Evolutionary conservation across 2,113 vertebrate genomes (phyloP), one percentile per base, ranked within the genome.

Genomic region (Rousettus leschenaultii): DNA sequence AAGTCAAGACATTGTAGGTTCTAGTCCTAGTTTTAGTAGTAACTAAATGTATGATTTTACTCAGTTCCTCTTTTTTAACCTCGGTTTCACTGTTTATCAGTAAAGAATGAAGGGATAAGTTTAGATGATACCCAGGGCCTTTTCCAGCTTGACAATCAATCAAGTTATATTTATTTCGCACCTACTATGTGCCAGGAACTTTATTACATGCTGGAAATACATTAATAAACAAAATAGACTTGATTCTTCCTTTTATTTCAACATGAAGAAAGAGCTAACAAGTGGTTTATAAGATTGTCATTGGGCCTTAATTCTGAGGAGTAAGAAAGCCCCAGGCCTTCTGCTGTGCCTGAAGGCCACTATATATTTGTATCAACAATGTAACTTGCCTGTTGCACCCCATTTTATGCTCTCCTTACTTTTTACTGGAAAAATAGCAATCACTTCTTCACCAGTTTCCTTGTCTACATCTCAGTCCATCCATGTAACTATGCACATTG

Each of bases 121-220:
- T 95, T 91, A 86, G 14, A 74, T 85, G 35, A 70, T 77, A 68
- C 22, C 7, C 71, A 82, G 68, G 35, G 9, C 6, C 1, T 89
- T 94, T 86, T 83, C 28, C 57, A 91, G 45, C 12, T 95, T 88
- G 71, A 55, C 53, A 74, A 51, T 82, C 43, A 85, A 87, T 77
- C 33, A 33, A n/a, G 21, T 68, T 18, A 30, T 30, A 89, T 94
- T 92, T 96, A 92, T 61, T 84, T 94, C 92, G 21, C 70, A 80
- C 7, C 38, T 73, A 40, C 8, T 75, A 65, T 65, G 43, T 79
- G 59, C 77, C 79, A 95, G 30, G 4, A 77, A 86, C 28, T 94
- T 92, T 95, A 90, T 84, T 51, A 83, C n/a, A 40, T 91, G 38
- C 57, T 96, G 7, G 8, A 30, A 91, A 94, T 51, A 83, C 14